phyloP scores from a whole-genome alignment of 2,888 invertebrate species.

The Pachymerium ferrugineum region DNA sequence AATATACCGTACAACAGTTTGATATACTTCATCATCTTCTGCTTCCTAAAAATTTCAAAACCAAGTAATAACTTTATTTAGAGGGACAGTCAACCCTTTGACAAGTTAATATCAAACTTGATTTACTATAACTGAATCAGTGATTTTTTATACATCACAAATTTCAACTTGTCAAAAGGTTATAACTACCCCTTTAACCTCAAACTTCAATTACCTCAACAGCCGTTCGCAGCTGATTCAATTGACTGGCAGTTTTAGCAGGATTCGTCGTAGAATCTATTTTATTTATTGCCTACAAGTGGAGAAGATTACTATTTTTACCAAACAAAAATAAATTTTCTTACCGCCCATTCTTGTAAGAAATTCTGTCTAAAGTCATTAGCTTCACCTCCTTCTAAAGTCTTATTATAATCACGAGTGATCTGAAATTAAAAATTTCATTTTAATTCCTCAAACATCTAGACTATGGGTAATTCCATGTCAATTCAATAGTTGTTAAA shows the following conservation, averaged over 20 bases:
- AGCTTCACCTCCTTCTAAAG: conserved; percentile 45
- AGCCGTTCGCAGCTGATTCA: conserved; percentile 16
- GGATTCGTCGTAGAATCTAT: neutral
- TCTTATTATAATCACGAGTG: conserved; percentile 62
- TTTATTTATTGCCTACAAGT: conserved; percentile 27
- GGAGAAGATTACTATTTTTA: neutral
- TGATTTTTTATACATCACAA: too few relatives aligned
- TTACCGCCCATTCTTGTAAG: conserved; percentile 34
- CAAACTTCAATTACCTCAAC: neutral
- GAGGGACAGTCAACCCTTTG: too few relatives aligned
- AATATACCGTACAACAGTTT: conserved; percentile 30
- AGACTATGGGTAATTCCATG: too few relatives aligned
- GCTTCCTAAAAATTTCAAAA: conserved; percentile 25
- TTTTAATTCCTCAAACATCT: neutral
- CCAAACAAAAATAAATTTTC: neutral
- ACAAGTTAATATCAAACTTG: too few relatives aligned
- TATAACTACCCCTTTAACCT: neutral
- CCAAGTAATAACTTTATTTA: too few relatives aligned
- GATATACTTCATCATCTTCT: conserved; percentile 36
- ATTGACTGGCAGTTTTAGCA: neutral
- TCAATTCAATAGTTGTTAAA: too few relatives aligned
- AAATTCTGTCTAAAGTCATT: conserved; percentile 26
- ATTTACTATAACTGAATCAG: too few relatives aligned
- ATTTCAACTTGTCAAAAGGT: too few relatives aligned
- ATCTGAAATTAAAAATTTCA: conserved; percentile 40